Percentiles rank a stretch among this genome's conserved stretches.
These are phyloP conservation scores for Orthosia gracilis DNA, from an alignment of 2,888 invertebrate species.

Conservation along the genomic window DNA sequence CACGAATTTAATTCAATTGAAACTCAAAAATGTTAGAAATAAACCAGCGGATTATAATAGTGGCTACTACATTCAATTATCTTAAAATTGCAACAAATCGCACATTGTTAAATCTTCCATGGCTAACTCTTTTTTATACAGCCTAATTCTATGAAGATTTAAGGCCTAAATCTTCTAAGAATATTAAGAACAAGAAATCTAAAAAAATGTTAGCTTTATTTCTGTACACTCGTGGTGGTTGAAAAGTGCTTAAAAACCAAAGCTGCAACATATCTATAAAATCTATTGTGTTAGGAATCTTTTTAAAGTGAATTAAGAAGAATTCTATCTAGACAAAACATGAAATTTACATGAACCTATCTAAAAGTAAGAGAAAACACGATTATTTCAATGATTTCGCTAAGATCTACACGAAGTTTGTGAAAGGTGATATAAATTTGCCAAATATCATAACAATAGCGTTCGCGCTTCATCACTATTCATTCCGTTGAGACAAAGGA, in stretches of 20 bases:
- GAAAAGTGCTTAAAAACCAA: conserved; percentile 12
- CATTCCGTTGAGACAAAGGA: not conserved
- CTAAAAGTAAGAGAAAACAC: conserved; percentile 41
- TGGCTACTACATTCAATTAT: conserved; percentile 29
- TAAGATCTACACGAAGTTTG: conserved; percentile 28
- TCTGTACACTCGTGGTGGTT: conserved; percentile 1
- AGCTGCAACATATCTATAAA: conserved; percentile 32
- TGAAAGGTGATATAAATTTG: not conserved
- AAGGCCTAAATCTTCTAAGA: not conserved
- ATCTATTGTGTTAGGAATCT: conserved; percentile 42
- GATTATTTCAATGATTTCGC: conserved; percentile 55
- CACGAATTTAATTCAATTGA: not conserved
- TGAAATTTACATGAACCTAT: conserved; percentile 56
- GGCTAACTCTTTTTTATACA: conserved; percentile 10
- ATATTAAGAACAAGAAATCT: not conserved
- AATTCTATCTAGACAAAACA: conserved; percentile 40
- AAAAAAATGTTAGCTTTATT: conserved; percentile 20
- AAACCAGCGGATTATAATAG: conserved; percentile 9
- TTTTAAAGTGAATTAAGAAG: conserved; percentile 26
- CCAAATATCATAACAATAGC: not conserved
- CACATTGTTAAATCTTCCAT: conserved; percentile 13
- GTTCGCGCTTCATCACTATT: not conserved
- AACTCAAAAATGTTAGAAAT: conserved; percentile 18
- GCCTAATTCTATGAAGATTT: not conserved
- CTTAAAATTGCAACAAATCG: conserved; percentile 25